Evolutionary conservation across 1,140 invertebrate species (phyloP).

Genomic region (Megalonaias nervosa): DNA sequence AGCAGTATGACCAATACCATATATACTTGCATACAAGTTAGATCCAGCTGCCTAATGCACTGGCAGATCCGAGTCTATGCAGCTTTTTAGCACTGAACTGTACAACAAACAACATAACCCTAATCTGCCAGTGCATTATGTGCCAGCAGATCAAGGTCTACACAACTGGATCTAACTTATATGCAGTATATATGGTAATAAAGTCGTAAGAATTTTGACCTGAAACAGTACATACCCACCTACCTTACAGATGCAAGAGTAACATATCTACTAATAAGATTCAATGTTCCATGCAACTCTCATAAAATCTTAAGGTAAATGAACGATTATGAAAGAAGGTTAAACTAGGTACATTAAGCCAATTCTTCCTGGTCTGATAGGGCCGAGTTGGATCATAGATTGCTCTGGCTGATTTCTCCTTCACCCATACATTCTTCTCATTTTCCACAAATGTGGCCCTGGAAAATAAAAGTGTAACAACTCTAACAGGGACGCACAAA

Average conservation of each 20-base stretch:
- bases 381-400: conserved; percentile 8
- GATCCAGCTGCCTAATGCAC: too few relatives aligned
- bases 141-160: too few relatives aligned
- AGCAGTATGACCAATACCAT: too few relatives aligned
- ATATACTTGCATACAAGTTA: too few relatives aligned
- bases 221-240: not conserved
- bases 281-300: not conserved
- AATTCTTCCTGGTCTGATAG: not conserved
- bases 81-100: too few relatives aligned
- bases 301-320: not conserved
- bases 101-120: too few relatives aligned
- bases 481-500: not conserved
- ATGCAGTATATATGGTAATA: too few relatives aligned
- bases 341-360: conserved; percentile 18
- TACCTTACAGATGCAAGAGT: not conserved
- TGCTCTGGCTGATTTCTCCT: conserved; percentile 18
- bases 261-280: not conserved
- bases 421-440: conserved; percentile 23
- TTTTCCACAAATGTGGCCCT: conserved; percentile 36
- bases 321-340: not conserved
- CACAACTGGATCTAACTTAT: too few relatives aligned
- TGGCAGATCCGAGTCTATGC: too few relatives aligned
- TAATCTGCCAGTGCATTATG: too few relatives aligned
- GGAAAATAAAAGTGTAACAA: conserved; percentile 4
- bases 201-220: not conserved